Percentiles rank a stretch among this genome's conserved stretches.
Conservation (phyloP, 2,888 invertebrate species). For the Bellardia pandia region DNA sequence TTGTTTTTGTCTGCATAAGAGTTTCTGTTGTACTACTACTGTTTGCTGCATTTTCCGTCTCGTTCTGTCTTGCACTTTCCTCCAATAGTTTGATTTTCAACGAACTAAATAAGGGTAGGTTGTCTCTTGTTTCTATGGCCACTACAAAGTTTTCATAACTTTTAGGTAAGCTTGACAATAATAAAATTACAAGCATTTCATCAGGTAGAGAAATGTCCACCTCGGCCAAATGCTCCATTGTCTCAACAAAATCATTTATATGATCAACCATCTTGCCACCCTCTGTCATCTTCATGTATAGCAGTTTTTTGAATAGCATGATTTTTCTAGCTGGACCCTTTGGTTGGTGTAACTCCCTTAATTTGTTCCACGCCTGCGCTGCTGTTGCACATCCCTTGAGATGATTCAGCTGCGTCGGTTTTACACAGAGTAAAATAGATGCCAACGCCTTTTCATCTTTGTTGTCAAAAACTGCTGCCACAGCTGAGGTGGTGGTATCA, state of each 20-base stretch:
- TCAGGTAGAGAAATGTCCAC: constrained; percentile 51
- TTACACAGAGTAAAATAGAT: background rate
- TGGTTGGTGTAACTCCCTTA: constrained; percentile 60
- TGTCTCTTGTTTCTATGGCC: constrained; percentile 61
- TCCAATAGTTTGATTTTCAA: constrained; percentile 69
- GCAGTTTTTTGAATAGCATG: constrained; percentile 53
- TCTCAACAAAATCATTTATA: constrained; percentile 1
- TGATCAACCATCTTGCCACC: constrained; percentile 1
- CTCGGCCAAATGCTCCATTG: constrained; percentile 44
- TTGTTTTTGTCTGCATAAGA: no score
- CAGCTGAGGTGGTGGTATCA: background rate
- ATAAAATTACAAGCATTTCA: constrained; percentile 58
- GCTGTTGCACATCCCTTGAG: background rate
- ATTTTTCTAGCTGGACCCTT: constrained; percentile 68
- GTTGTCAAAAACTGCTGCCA: background rate
- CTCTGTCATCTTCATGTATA: constrained; percentile 36
- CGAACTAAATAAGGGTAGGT: no score
- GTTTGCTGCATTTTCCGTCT: constrained; percentile 30
- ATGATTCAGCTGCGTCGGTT: background rate
- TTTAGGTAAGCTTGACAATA: constrained; percentile 65
- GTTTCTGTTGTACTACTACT: background rate
- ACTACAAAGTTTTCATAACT: constrained; percentile 69
- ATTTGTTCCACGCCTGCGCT: constrained; percentile 35
- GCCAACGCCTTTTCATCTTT: constrained; percentile 17
- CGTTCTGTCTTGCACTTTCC: constrained; percentile 1